Evolutionary conservation across 2,113 vertebrate species (phyloP).

Genomic region (Oncorhynchus keta): DNA sequence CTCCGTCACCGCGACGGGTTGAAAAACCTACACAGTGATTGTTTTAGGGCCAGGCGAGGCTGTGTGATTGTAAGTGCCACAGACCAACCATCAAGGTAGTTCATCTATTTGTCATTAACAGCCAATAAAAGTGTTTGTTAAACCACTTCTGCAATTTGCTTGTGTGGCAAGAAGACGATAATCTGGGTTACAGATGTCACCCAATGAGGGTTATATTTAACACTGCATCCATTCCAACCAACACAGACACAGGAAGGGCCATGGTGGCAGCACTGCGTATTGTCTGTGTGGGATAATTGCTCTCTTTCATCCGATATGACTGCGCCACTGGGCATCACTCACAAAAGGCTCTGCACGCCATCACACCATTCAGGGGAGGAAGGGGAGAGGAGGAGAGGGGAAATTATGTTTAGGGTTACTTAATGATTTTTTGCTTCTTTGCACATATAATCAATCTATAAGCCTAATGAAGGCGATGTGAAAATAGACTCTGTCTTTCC

Average conservation of each 20-base stretch:
- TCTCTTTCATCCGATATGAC: background rate
- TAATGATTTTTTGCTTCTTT: background rate
- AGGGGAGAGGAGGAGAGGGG: background rate
- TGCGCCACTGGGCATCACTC: background rate
- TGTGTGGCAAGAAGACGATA: slow-evolving; percentile 42
- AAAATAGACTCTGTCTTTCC: background rate
- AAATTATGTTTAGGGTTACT: background rate
- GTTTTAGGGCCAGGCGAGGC: background rate
- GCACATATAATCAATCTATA: background rate
- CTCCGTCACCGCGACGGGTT: background rate
- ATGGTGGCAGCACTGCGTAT: background rate
- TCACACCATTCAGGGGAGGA: background rate
- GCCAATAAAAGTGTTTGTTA: slow-evolving; percentile 58
- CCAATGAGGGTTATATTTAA: too few species aligned
- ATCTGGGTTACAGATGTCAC: slow-evolving; percentile 48
- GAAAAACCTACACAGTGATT: background rate
- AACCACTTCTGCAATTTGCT: slow-evolving; percentile 51
- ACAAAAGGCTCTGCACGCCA: background rate
- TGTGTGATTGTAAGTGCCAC: slow-evolving; percentile 26
- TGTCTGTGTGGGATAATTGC: background rate
- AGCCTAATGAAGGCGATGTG: background rate
- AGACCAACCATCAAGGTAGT: slow-evolving; percentile 36
- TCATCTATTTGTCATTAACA: slow-evolving; percentile 55
- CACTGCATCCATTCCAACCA: too few species aligned
- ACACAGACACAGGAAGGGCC: too few species aligned